Evolutionary conservation across 2,797 vertebrate genomes (phyloP), one percentile per base, ranked within the genome.

Genomic region (Morus bassanus): DNA sequence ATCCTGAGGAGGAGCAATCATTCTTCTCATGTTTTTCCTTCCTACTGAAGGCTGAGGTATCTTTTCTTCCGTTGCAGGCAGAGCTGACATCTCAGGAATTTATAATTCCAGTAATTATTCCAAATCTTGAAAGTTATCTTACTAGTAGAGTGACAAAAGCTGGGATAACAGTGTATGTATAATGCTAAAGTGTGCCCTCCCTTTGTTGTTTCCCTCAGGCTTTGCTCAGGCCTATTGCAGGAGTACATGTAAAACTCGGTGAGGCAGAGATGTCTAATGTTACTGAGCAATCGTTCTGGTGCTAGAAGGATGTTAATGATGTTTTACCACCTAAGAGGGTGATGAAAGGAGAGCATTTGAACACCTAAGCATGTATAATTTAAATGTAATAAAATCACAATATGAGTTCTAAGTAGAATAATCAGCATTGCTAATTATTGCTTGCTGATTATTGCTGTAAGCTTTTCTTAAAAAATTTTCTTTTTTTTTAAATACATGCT

Each of bases 351-450:
- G 94, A 96, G 92, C 57, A 37, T 93, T 65, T 82, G 83, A 95
- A 96, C 93, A 96, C 94, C 89, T 95, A 85, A 93, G 91, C 95
- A 75, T 89, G 85, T 95, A 89, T 95, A 94, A 96, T 97, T 95
- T 96, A 94, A 96, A 95, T 65, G 88, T 94, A 96, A 97, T 96
- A 97, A 95, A 96, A 94, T 93, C 83, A 93, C 93, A 95, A 96
- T 93, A 93, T 91, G 91, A 96, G 76, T 86, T 91, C 93, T 94
- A 91, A 95, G 93, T 96, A 85, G 93, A 85, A 95, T 96, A 97
- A 96, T 97, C 96, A 96, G 43, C 94, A 94, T 96, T 21, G 0
- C 89, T 97, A 96, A 96, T 97, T 96, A 96, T 88, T 92, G 79
- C 96, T 94, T 83, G 81, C 93, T 94, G 93, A 95, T 96, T 93